These are phyloP conservation scores for Diphyllodes magnificus DNA, from an alignment of 2,113 vertebrate species.

Conservation along the genomic window DNA sequence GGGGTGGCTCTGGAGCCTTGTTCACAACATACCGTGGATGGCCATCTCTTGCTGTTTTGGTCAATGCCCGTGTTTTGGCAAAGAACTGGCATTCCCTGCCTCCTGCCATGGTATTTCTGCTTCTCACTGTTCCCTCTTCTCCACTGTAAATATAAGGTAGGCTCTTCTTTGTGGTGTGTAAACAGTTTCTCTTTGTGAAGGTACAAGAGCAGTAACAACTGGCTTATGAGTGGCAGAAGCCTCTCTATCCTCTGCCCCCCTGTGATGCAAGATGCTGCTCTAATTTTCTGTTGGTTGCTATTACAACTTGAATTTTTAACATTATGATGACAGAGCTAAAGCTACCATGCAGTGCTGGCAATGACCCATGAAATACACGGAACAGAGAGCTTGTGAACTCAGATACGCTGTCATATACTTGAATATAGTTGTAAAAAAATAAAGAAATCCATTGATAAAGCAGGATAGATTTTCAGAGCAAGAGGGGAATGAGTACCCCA, in stretches of 20 bases:
- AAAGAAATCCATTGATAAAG: not conserved
- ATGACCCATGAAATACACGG: not conserved
- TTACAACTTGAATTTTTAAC: not conserved
- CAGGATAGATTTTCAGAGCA: not conserved
- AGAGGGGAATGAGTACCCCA: not conserved
- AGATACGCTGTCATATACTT: not conserved
- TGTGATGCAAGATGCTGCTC: not conserved
- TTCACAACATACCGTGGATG: not conserved
- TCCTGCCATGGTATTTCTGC: not conserved
- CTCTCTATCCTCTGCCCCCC: not conserved
- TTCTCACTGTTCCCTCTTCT: not conserved
- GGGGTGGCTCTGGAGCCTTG: not conserved
- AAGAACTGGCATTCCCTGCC: not conserved
- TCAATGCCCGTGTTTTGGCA: not conserved
- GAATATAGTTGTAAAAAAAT: not conserved
- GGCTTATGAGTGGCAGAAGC: not conserved
- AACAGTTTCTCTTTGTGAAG: not conserved
- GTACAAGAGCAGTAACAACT: not conserved
- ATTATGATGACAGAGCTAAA: not conserved
- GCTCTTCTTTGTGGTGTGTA: not conserved
- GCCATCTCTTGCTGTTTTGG: not conserved
- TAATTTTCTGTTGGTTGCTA: not conserved
- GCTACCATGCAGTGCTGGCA: not conserved
- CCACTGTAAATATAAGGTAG: not conserved
- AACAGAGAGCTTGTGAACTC: not conserved